Evolutionary conservation across 1,140 invertebrate species (phyloP).

Genomic region (Mylabris phalerata): DNA sequence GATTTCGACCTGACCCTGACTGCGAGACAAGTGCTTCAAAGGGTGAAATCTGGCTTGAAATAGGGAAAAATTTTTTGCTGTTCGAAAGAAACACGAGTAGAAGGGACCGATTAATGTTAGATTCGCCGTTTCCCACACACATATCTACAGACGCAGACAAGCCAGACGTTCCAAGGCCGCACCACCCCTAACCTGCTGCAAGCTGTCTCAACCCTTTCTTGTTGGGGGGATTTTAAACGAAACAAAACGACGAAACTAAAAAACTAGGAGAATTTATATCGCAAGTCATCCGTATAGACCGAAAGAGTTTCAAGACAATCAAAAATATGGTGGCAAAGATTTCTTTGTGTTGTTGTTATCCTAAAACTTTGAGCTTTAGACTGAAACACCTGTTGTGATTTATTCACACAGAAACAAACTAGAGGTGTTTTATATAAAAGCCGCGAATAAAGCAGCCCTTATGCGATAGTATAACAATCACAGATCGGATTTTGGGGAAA

Average conservation of each 20-base stretch:
- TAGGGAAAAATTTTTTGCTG: too few relatives aligned
- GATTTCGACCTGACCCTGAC: conserved; percentile 29
- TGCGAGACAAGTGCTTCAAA: conserved; percentile 33
- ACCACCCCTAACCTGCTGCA: conserved; percentile 24
- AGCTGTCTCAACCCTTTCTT: conserved; percentile 22
- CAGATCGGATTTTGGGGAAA: too few relatives aligned
- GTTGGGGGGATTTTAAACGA: too few relatives aligned
- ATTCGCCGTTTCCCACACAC: conserved; percentile 26
- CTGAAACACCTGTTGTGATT: conserved; percentile 14
- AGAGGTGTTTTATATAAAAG: conserved; percentile 19
- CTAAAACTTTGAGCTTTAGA: too few relatives aligned
- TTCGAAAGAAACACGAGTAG: conserved; percentile 15
- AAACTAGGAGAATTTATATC: conserved; percentile 16
- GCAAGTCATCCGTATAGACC: conserved; percentile 20
- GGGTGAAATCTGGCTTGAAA: conserved; percentile 26
- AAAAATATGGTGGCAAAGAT: conserved; percentile 7
- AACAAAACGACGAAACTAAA: too few relatives aligned
- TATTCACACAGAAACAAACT: neutral
- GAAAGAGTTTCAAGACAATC: too few relatives aligned
- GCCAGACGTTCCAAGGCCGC: conserved; percentile 24
- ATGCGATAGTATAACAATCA: too few relatives aligned
- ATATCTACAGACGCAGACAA: neutral
- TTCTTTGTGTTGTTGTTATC: too few relatives aligned
- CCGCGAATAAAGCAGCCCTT: conserved; percentile 13
- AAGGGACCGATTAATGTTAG: conserved; percentile 16